These are phyloP conservation scores for Austrofundulus limnaeus DNA, from an alignment of 2,113 vertebrate species.

Conservation along the genomic window DNA sequence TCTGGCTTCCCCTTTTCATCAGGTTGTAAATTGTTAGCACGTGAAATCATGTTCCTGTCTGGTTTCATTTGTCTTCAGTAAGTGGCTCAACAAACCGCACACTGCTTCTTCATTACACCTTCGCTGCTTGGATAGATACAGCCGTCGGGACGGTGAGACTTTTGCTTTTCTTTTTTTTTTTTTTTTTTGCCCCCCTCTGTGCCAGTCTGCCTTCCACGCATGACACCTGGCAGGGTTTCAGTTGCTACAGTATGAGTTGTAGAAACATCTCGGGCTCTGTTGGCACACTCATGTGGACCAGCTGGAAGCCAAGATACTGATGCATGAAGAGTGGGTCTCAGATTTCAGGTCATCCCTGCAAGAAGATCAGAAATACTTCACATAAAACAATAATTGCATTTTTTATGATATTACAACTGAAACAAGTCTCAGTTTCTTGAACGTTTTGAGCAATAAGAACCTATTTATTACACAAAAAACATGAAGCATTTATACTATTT, in stretches of 20 bases:
- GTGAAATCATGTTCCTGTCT: constrained; percentile 57
- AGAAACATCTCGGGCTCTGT: constrained; percentile 44
- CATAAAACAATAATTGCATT: constrained; percentile 3
- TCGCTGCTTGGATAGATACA: constrained; percentile 51
- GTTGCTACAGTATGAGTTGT: constrained; percentile 36
- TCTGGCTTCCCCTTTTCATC: constrained; percentile 9
- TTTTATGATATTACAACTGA: constrained; percentile 2
- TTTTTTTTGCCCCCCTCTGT: constrained; percentile 49
- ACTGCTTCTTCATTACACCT: constrained; percentile 54
- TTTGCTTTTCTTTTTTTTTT: constrained; percentile 47
- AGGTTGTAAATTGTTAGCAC: constrained; percentile 42
- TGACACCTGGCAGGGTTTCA: constrained; percentile 64
- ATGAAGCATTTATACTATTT: constrained; percentile 14
- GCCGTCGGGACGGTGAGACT: constrained; percentile 53
- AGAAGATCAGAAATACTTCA: constrained; percentile 12
- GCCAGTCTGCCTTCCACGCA: constrained; percentile 48
- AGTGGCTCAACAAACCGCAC: constrained; percentile 56
- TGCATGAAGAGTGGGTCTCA: constrained; percentile 42
- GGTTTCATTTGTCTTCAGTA: constrained; percentile 62
- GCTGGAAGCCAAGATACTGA: constrained; percentile 58
- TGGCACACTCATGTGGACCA: constrained; percentile 42
- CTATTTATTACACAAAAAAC: too few relatives aligned
- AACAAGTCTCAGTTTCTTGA: constrained; percentile 1
- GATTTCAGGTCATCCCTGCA: constrained; percentile 46
- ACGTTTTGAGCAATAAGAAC: constrained; percentile 17